phyloP scores from a whole-genome alignment of 1,140 invertebrate species.

The Drosophila arawakana region DNA sequence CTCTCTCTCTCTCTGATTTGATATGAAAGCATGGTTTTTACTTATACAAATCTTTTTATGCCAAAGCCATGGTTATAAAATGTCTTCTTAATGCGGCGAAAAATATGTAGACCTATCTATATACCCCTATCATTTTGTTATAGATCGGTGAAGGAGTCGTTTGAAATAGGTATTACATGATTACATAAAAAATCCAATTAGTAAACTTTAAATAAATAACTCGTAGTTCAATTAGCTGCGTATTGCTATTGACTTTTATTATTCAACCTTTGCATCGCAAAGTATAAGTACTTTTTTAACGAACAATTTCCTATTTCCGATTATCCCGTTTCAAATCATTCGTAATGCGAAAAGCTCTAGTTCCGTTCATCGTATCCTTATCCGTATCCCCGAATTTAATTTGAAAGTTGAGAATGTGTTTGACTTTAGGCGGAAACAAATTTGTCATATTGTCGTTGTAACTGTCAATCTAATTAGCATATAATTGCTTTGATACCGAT shows the following conservation, averaged over 20 bases:
- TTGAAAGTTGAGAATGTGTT: conserved; percentile 17
- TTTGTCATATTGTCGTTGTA: conserved; percentile 61
- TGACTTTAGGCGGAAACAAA: conserved; percentile 64
- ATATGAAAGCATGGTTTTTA: no score
- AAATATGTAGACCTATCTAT: no score
- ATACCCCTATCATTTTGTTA: no score
- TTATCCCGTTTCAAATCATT: conserved; percentile 49
- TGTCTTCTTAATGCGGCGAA: no score
- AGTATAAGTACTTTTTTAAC: conserved; percentile 50
- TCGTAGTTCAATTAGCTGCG: not conserved
- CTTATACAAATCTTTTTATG: no score
- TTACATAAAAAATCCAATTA: not conserved
- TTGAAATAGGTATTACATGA: no score
- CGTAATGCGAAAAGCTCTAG: conserved; percentile 32
- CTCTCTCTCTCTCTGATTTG: no score
- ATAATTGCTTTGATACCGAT: conserved; percentile 43
- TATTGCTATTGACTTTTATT: conserved; percentile 7
- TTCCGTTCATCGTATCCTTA: conserved; percentile 38
- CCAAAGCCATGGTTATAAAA: no score
- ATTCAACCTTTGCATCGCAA: conserved; percentile 4
- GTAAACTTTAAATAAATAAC: not conserved
- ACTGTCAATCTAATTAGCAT: conserved; percentile 57
- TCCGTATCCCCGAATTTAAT: conserved; percentile 30
- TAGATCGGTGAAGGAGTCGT: no score
- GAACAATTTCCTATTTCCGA: conserved; percentile 72